Conservation (phyloP, 2,888 invertebrate genomes). For the Limnephilus rhombicus region DNA sequence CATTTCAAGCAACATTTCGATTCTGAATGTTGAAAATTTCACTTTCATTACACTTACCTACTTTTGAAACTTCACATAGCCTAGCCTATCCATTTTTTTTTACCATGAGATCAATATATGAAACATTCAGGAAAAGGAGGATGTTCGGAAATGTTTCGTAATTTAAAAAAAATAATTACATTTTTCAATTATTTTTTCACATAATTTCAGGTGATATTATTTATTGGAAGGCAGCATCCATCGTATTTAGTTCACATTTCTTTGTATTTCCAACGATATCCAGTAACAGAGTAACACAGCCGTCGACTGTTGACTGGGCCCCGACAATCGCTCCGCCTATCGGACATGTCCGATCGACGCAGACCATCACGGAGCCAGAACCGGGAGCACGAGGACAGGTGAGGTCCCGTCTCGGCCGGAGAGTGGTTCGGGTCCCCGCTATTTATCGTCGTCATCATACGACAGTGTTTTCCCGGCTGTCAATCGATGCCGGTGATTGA, state of each 20-base stretch:
- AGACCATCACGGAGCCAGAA: constrained; percentile 4
- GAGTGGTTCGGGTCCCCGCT: constrained; percentile 28
- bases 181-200: no score
- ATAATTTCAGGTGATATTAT: no score
- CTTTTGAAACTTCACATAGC: no score
- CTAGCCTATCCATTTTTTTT: no score
- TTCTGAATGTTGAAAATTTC: no score
- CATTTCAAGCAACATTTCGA: no score
- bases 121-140: no score
- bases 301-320: neutral
- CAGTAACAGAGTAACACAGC: neutral
- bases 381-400: neutral
- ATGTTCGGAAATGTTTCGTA: no score
- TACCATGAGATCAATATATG: no score
- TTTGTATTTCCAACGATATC: neutral
- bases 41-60: no score
- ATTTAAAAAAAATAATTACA: no score
- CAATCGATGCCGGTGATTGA: constrained; percentile 53
- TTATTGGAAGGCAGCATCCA: no score
- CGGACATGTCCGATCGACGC: constrained; percentile 32
- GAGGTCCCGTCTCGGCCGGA: neutral
- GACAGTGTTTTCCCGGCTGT: constrained; percentile 53
- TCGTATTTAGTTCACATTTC: neutral
- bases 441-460: constrained; percentile 49
- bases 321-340: constrained; percentile 15